Percentiles rank a stretch among this genome's conserved stretches.
Conservation (phyloP, 2,888 invertebrate genomes). For the Polietes domitor region DNA sequence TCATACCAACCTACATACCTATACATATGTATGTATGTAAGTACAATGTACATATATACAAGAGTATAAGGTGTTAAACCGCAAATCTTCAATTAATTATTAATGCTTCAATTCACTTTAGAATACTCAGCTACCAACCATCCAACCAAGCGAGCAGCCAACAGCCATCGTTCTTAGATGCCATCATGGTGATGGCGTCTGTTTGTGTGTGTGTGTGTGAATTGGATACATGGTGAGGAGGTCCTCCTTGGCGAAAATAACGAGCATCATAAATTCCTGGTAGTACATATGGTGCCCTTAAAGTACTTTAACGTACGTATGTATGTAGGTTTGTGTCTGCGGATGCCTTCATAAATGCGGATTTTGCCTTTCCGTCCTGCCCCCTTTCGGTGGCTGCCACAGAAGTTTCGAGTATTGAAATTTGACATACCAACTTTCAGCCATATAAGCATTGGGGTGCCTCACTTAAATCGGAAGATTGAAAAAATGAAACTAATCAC, state of each 20-base stretch:
- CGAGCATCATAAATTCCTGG: conserved; percentile 36
- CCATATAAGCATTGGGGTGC: neutral
- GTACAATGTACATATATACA: neutral
- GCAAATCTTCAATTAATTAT: conserved; percentile 63
- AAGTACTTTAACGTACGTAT: neutral
- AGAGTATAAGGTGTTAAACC: conserved; percentile 57
- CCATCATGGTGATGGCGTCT: neutral
- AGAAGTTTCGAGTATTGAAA: neutral
- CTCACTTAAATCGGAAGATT: neutral
- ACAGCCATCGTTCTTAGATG: neutral
- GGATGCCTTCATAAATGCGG: conserved; percentile 16
- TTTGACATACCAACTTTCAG: neutral
- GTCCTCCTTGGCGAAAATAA: conserved; percentile 20
- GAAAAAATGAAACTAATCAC: too few species aligned
- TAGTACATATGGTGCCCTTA: conserved; percentile 17
- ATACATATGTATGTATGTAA: neutral
- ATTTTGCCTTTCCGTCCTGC: neutral
- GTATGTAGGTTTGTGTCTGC: neutral
- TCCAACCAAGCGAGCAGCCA: neutral
- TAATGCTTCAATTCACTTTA: conserved; percentile 62
- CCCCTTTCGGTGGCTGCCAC: neutral
- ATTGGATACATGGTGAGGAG: neutral
- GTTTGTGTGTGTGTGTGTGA: neutral
- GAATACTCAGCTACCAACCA: conserved; percentile 34
- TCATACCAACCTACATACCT: neutral